phyloP scores from a whole-genome alignment of 2,113 vertebrate species.

The Antigone vipio region DNA sequence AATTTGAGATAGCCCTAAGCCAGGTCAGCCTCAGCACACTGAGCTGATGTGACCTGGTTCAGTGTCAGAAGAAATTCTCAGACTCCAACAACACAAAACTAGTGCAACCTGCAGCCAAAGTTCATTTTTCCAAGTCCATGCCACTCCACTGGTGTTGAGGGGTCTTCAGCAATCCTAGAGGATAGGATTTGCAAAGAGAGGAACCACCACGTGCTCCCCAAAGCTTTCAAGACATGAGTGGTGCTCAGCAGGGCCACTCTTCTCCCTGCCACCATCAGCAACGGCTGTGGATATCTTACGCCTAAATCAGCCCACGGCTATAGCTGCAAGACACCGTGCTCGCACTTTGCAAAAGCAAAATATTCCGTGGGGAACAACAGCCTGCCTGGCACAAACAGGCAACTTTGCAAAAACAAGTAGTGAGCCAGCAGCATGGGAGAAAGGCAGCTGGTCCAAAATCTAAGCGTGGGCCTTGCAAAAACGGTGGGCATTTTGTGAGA shows the following conservation, averaged over 20 bases:
- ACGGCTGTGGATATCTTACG: not conserved
- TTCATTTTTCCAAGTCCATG: not conserved
- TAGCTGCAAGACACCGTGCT: not conserved
- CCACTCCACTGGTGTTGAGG: not conserved
- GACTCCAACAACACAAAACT: not conserved
- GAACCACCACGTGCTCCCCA: rapidly evolving
- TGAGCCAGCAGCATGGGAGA: not conserved
- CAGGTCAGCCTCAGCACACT: not conserved
- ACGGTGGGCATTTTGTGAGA: not conserved
- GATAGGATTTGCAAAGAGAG: not conserved
- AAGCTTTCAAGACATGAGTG: not conserved
- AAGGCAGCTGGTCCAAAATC: constrained; percentile 1
- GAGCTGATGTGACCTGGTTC: not conserved
- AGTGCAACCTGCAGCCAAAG: not conserved
- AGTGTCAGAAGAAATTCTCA: not conserved
- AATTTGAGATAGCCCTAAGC: not conserved
- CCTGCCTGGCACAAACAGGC: constrained; percentile 17
- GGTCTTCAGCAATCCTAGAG: not conserved
- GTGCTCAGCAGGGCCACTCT: not conserved
- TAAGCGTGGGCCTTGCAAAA: not conserved
- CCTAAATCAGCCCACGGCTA: not conserved
- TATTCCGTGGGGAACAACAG: not conserved
- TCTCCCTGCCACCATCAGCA: not conserved
- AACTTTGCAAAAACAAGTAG: not conserved
- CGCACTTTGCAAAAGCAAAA: not conserved